phyloP scores from a whole-genome alignment of 2,888 invertebrate genomes.

The Tachina fera region DNA sequence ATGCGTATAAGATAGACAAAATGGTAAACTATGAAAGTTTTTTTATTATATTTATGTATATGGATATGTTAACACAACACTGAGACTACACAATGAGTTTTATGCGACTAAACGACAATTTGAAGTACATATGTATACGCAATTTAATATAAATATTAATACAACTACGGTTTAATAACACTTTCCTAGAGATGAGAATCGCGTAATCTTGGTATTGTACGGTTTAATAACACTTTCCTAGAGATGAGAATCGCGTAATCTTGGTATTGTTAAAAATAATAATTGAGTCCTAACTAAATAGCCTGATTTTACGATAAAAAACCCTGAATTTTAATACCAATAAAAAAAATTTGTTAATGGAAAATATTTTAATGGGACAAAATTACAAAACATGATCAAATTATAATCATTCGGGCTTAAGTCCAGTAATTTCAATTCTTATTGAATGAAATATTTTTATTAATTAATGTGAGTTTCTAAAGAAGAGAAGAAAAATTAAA shows the following conservation, averaged over 20 bases:
- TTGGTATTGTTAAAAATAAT: neutral
- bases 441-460: too few relatives aligned
- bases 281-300: too few relatives aligned
- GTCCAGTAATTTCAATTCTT: too few relatives aligned
- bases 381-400: too few relatives aligned
- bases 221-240: neutral
- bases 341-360: too few relatives aligned
- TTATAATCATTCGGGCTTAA: too few relatives aligned
- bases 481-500: too few relatives aligned
- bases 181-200: neutral
- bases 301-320: too few relatives aligned
- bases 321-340: too few relatives aligned
- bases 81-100: slow-evolving; percentile 36
- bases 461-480: too few relatives aligned
- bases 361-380: too few relatives aligned
- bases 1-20: neutral
- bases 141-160: neutral
- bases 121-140: neutral
- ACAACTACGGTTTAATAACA: slow-evolving; percentile 20
- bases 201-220: neutral
- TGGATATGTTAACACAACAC: neutral
- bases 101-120: slow-evolving; percentile 21
- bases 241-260: too few relatives aligned
- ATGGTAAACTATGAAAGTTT: slow-evolving; percentile 10
- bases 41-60: neutral